Percentiles rank a stretch among this genome's conserved stretches.
Conservation (phyloP, 2,113 vertebrate genomes). For the Trogon melanurus region DNA sequence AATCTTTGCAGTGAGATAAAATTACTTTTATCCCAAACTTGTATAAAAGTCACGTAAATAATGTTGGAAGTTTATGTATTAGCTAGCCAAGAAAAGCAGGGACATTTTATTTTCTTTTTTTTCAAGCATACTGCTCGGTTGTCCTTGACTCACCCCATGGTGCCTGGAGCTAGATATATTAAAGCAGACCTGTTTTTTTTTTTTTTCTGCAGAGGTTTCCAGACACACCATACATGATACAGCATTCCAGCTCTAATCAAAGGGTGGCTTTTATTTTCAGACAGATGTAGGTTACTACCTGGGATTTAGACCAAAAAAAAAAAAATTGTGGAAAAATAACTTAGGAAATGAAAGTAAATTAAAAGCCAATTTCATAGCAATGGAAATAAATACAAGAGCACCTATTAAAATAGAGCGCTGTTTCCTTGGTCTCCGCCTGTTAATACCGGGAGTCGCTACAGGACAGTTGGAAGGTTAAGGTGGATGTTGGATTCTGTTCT, state of each 20-base stretch:
- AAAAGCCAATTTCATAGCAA: conserved; percentile 26
- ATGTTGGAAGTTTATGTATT: neutral
- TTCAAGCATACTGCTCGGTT: neutral
- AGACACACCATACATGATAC: neutral
- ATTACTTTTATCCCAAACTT: neutral
- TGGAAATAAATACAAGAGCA: neutral
- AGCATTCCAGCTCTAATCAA: conserved; percentile 31
- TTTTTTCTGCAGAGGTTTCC: conserved; percentile 22
- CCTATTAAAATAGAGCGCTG: neutral
- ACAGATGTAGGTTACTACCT: conserved; percentile 15
- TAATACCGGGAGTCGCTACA: neutral
- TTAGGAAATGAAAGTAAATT: conserved; percentile 50
- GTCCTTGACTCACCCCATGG: conserved; percentile 10
- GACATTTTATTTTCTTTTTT: neutral
- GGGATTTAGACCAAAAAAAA: neutral
- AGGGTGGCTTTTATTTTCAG: neutral
- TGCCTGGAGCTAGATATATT: neutral
- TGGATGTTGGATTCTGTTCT: neutral
- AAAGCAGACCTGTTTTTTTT: neutral
- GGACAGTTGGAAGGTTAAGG: neutral
- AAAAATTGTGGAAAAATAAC: neutral
- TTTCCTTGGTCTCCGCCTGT: neutral
- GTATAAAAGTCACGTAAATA: neutral
- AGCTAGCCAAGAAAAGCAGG: conserved; percentile 23
- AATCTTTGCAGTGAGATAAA: neutral